Base-by-base conservation (phyloP, 1,140 invertebrate genomes). In the Papilio helenus region DNA sequence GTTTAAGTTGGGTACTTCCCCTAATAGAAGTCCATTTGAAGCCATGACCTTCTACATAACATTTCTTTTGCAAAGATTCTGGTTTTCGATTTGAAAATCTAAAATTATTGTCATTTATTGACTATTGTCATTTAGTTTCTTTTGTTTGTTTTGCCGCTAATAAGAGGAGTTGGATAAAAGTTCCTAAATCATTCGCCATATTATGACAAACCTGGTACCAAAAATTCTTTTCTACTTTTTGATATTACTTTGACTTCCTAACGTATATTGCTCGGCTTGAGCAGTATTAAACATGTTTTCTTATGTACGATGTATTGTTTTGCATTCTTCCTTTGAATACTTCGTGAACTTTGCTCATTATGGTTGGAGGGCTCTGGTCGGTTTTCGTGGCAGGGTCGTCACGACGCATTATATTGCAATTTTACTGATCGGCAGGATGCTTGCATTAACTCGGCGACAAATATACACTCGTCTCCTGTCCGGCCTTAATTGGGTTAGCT, bases 381-480 rank as follows among this genome's bases (percentile, higher is more conserved):
- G 34, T 20, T 39, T 72, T 44, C 34, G 71, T 72, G 44, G n/a
- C n/a, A 39, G 42, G 34, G 34, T 4, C 39, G 68, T 12, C 39
- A 39, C 42, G 10, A 39, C 71, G 72, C 14, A 74, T 74, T 74
- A 74, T 74, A 74, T 74, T 74, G 72, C 72, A 74, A 74, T 74
- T 49, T 74, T 74, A 74, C 72, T 74, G 72, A 74, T 74, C 72
- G 72, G 44, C 72, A 74, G 72, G 72, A 74, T 51, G 72, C 42
- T 42, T 74, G 72, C 72, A 74, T 74, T 74, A 74, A 10, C 72
- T 49, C 72, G 44, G 42, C 72, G 72, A 74, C 72, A 74, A 51
- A 74, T 49, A 74, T 74, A 44, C 72, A 74, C 39, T 74, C 72
- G 72, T 74, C 44, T 74, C 72, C 72, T 39, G 71, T 44, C 44